These are phyloP conservation scores for Brachypalpus laphriformis DNA, from an alignment of 2,888 invertebrate genomes.

Conservation along the genomic window DNA sequence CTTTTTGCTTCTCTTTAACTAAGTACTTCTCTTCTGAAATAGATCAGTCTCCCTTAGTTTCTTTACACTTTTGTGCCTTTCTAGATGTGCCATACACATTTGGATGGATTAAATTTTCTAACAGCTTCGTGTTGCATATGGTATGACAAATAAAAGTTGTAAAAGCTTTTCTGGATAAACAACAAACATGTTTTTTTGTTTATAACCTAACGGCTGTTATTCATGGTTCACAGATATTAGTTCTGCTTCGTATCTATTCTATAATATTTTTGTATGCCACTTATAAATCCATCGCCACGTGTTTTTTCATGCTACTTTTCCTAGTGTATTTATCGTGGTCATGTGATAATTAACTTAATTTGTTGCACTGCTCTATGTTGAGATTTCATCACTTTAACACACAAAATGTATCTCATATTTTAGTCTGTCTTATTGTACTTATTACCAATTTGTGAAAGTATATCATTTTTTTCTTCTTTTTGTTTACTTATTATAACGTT, in stretches of 20 bases:
- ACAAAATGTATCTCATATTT: constrained; percentile 19
- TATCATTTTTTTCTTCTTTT: background rate
- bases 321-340: constrained; percentile 20
- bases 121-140: constrained; percentile 3
- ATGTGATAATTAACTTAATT: constrained; percentile 68
- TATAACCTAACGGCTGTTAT: constrained; percentile 29
- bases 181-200: constrained; percentile 37
- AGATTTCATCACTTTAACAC: constrained; percentile 41
- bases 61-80: background rate
- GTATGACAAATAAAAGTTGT: background rate
- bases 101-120: constrained; percentile 13
- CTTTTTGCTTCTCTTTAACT: constrained; percentile 17
- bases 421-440: background rate
- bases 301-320: constrained; percentile 14
- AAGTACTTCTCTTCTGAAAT: constrained; percentile 19
- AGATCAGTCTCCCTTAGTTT: background rate
- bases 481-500: constrained; percentile 1
- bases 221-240: constrained; percentile 28
- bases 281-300: constrained; percentile 41
- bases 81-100: background rate
- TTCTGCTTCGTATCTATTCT: background rate
- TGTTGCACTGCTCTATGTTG: constrained; percentile 28
- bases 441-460: constrained; percentile 28
- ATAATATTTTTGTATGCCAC: background rate
- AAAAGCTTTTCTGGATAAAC: constrained; percentile 19